Conservation (phyloP, 64 coral and sea anemone genomes). For the Porites australiensis region DNA sequence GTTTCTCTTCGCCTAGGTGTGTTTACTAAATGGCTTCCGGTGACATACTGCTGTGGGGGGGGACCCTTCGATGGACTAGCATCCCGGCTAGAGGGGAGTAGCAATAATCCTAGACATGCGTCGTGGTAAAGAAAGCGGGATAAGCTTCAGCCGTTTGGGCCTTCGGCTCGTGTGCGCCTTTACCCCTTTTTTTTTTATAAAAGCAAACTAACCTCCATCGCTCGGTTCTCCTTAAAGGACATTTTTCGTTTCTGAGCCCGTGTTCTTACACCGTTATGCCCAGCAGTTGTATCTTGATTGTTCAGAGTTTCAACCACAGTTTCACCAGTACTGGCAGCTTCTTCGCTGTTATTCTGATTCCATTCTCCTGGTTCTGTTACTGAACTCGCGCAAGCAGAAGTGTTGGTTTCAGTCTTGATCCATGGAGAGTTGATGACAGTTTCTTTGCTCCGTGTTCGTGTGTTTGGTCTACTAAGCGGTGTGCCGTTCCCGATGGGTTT, state of each 20-base stretch:
- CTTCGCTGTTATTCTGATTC: background rate
- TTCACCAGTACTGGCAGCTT: background rate
- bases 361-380: background rate
- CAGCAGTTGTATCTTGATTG: no score
- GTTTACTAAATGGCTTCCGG: no score
- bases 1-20: no score
- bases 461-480: background rate
- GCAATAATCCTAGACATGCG: no score
- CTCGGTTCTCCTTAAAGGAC: conserved; percentile 24
- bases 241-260: conserved; percentile 21
- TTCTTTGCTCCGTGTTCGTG: conserved; percentile 8
- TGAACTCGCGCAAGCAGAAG: background rate
- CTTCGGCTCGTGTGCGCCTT: no score
- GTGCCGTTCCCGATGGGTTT: background rate
- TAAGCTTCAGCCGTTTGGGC: no score
- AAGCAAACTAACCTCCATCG: conserved; percentile 6
- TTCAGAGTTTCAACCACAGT: background rate
- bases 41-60: no score
- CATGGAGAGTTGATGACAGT: conserved; percentile 46
- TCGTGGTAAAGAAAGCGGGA: no score
- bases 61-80: no score
- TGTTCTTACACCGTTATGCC: background rate
- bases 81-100: no score
- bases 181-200: no score
- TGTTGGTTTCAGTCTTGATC: conserved; percentile 2